Base-by-base conservation (phyloP, 1,140 invertebrate genomes). In the Plutomurus gul region DNA sequence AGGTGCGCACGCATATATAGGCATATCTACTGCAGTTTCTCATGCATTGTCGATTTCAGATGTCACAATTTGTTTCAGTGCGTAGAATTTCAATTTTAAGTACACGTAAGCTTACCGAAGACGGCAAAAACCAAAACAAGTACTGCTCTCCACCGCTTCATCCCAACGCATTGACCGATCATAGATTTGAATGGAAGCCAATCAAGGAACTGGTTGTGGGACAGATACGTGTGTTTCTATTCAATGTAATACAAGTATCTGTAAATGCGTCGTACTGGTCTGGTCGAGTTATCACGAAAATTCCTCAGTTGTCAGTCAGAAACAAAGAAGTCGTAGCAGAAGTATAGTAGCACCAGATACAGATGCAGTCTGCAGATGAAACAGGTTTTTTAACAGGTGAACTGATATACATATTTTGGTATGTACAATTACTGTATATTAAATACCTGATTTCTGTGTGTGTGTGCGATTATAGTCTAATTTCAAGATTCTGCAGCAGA, bases 71-170 rank as follows among this genome's bases (percentile, higher is more conserved):
- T 56, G 25, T 20, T 10, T 56, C 49, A 18, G 3, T 39, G 40
- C 8, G 18, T 13, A 51, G 18, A 18, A 51, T 51, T 10, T 20
- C 10, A 51, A 51, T 16, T 51, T 10, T 11, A 20, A 10, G 18
- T 51, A 16, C n/a, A 3, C 18, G 11, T 74, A 22, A 37, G 43
- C 33, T 80, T 73, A 80, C 79, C 79, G 65, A 80, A 80, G 25
- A 76, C 36, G 30, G 72, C 51, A 70, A 80, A 73, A 20, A 80
- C 79, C 18, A 80, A 65, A 27, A 80, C 70, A n/a, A 80, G 51
- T 75, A 49, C 72, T 43, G 51, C 43, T 75, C 56, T 75, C 46
- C 72, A 80, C 22, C 75, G 39, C 7, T 49, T 76, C 79, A 80
- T 80, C 13, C 37, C 36, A 47, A 22, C 20, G 56, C 47, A 40